A percentile compares a stretch with the other conserved stretches of the same genome.
Conservation (phyloP, 2,888 invertebrate species). For the Epinotia bilunana region DNA sequence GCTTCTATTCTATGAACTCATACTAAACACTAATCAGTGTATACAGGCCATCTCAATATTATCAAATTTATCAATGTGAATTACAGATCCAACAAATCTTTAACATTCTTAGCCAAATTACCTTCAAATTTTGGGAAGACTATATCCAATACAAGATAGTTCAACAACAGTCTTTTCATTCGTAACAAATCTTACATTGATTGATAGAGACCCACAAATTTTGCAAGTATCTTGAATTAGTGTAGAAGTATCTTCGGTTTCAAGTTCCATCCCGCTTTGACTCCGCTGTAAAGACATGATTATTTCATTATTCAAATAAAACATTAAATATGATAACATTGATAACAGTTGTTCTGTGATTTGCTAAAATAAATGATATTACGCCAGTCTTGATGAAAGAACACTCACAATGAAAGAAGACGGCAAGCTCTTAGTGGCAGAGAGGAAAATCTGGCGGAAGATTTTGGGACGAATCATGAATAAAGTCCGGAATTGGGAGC, state of each 20-base stretch:
- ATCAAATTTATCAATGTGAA: not conserved
- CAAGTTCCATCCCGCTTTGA: not conserved
- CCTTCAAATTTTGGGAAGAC: conserved; percentile 38
- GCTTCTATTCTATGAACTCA: not conserved
- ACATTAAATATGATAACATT: too few species aligned
- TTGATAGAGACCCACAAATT: conserved; percentile 30
- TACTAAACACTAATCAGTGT: not conserved
- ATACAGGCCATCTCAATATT: not conserved
- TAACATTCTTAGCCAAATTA: conserved; percentile 22
- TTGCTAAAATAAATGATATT: too few species aligned
- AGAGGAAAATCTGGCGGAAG: too few species aligned
- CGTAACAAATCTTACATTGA: conserved; percentile 27
- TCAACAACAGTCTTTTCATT: conserved; percentile 38
- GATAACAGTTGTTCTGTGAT: too few species aligned
- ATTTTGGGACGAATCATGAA: too few species aligned
- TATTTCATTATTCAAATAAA: too few species aligned
- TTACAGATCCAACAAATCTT: not conserved
- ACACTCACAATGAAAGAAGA: too few species aligned
- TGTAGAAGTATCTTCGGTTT: conserved; percentile 22
- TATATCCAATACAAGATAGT: conserved; percentile 16
- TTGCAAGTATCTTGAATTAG: conserved; percentile 25
- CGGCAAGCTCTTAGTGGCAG: too few species aligned
- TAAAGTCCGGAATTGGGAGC: too few species aligned
- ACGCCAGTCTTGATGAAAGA: too few species aligned
- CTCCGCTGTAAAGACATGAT: conserved; percentile 29